phyloP scores from a whole-genome alignment of 2,888 invertebrate species.

The Agelastica alni region DNA sequence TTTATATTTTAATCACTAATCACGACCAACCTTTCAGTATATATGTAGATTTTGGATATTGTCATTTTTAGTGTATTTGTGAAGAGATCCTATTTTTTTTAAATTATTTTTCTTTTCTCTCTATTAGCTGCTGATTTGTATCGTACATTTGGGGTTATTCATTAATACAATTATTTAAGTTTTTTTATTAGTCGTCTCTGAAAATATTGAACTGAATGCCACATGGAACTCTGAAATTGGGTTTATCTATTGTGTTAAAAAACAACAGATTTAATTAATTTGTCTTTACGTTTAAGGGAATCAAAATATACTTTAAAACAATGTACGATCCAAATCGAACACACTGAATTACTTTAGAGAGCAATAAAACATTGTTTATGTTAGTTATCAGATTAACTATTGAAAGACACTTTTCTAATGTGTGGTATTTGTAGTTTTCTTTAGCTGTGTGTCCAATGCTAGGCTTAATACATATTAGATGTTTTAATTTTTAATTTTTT shows the following conservation, averaged over 20 bases:
- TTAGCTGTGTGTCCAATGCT: conserved; percentile 53
- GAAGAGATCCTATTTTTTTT: conserved; percentile 13
- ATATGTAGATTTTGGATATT: conserved; percentile 49
- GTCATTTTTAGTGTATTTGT: conserved; percentile 44
- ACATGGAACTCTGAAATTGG: no score
- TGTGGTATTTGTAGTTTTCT: conserved; percentile 48
- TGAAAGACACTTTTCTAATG: conserved; percentile 42
- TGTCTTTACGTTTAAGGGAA: no score
- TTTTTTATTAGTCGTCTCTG: no score
- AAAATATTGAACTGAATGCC: no score
- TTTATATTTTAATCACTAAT: conserved; percentile 43
- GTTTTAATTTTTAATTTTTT: no score
- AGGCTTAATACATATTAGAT: conserved; percentile 44
- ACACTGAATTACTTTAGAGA: conserved; percentile 23
- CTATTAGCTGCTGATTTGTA: conserved; percentile 16
- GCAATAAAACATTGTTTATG: conserved; percentile 24
- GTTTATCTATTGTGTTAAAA: no score
- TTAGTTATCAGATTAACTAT: conserved; percentile 30
- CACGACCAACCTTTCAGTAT: conserved; percentile 33
- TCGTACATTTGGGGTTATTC: conserved; percentile 7
- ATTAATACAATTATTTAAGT: not conserved
- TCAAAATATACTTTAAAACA: no score
- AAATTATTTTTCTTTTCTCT: conserved; percentile 15
- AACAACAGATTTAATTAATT: no score
- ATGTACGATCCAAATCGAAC: conserved; percentile 12